These are phyloP conservation scores for Chloroceryle aenea DNA, from an alignment of 2,113 vertebrate genomes.

Conservation along the genomic window DNA sequence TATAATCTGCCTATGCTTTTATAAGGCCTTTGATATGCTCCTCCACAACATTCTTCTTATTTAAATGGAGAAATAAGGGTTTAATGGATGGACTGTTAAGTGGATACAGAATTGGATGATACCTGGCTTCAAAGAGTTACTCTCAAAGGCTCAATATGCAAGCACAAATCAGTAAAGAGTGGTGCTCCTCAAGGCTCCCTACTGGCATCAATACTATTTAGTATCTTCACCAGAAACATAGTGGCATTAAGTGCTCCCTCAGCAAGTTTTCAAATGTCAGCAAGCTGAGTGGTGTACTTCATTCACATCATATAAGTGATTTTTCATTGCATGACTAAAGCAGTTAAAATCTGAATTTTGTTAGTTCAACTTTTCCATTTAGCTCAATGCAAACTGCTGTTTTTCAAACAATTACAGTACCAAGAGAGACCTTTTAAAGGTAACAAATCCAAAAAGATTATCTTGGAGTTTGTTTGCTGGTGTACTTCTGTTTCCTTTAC, in stretches of 20 bases:
- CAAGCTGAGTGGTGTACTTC: not conserved
- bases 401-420: not conserved
- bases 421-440: not conserved
- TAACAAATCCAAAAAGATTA: not conserved
- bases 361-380: not conserved
- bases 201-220: not conserved
- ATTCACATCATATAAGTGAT: not conserved
- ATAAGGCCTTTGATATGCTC: not conserved
- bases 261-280: not conserved
- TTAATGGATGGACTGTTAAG: not conserved
- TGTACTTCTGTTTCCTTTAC: not conserved
- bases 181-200: not conserved
- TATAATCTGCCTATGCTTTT: not conserved
- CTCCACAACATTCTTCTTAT: not conserved
- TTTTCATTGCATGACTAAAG: not conserved
- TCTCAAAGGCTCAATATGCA: not conserved
- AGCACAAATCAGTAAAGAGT: not conserved
- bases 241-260: no score
- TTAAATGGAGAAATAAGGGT: not conserved
- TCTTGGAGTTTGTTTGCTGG: not conserved
- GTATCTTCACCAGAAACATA: not conserved
- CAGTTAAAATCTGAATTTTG: not conserved
- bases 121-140: not conserved
- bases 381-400: not conserved
- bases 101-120: no score